Evolutionary conservation across 2,113 vertebrate genomes (phyloP), one percentile per base, ranked within the genome.

Genomic region (Mormyrus lacerda): DNA sequence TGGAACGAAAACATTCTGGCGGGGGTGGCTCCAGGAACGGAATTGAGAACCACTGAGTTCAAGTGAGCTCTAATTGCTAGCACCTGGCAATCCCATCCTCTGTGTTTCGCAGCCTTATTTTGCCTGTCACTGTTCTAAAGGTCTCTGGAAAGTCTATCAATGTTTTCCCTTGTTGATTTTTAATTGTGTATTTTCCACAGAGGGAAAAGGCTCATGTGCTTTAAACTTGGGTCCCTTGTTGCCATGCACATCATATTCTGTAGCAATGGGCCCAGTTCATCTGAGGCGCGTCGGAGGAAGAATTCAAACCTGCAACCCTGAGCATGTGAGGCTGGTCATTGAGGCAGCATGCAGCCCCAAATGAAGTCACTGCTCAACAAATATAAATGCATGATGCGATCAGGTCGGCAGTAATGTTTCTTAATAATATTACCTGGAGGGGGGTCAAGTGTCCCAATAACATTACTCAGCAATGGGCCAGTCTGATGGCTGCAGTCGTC

Each of bases 221-320:
- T 51, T 86, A 19, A 35, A 35, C 47, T 21, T 1, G 50, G 13
- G 0, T 35, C 50, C n/a, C 83, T 50, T 47, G 24, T 85, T 50
- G 8, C 13, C 42, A 45, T 42, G 83, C 84, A 61, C 48, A 24
- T 87, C 84, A 83, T 73, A 89, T 90, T 79, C 58, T 82, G 86
- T 85, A 42, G 91, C 87, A 50, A 69, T 83, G 85, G 92, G 91
- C 90, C 88, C 91, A 90, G 90, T 90, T 90, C 89, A 76, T 79
- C 58, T 65, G 82, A 89, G 89, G 89, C 88, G 73, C n/a, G 42
- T 44, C 61, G 1, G 61, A 31, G 27, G 3, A 7, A 9, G 8
- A 61, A 61, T 61, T 24, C 55, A n/a, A 61, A 9, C 55, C 24
- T 61, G 55, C 0, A 73, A 73, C 65, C 31, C 65, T 73, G 65